These are phyloP conservation scores for Crotalus helleri DNA, from an alignment of 2,113 vertebrate species.

Conservation along the genomic window DNA sequence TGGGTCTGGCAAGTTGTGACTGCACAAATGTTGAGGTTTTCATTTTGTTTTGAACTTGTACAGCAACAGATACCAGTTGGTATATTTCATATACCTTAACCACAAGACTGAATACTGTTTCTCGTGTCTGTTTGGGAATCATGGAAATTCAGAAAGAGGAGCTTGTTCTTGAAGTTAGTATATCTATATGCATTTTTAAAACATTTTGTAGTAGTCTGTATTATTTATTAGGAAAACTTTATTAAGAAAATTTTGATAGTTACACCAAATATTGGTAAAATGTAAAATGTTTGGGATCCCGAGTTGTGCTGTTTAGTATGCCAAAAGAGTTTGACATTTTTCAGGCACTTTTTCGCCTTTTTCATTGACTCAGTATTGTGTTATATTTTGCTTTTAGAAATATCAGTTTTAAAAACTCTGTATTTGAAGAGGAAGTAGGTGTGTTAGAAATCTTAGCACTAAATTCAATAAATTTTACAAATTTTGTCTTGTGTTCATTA, in stretches of 20 bases:
- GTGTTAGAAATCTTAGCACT: neutral
- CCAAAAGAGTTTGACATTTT: neutral
- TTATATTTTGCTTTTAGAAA: neutral
- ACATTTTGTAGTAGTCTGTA: conserved; percentile 22
- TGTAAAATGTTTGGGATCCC: neutral
- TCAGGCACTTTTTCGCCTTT: neutral
- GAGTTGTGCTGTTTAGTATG: neutral
- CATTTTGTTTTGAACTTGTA: neutral
- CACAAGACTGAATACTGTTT: neutral
- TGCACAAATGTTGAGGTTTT: neutral
- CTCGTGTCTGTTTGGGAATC: neutral
- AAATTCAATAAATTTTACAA: neutral
- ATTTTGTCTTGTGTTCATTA: neutral
- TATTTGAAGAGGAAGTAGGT: neutral
- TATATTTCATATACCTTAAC: neutral
- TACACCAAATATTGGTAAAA: neutral
- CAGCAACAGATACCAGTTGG: neutral
- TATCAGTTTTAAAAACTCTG: neutral
- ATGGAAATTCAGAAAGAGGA: conserved; percentile 30
- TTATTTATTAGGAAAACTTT: conserved; percentile 24
- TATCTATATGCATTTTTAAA: conserved; percentile 34
- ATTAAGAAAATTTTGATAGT: neutral
- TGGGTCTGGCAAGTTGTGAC: neutral
- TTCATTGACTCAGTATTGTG: neutral
- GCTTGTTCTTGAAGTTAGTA: conserved; percentile 9